Conservation (phyloP, 2,888 invertebrate species). For the Agriopis marginaria region DNA sequence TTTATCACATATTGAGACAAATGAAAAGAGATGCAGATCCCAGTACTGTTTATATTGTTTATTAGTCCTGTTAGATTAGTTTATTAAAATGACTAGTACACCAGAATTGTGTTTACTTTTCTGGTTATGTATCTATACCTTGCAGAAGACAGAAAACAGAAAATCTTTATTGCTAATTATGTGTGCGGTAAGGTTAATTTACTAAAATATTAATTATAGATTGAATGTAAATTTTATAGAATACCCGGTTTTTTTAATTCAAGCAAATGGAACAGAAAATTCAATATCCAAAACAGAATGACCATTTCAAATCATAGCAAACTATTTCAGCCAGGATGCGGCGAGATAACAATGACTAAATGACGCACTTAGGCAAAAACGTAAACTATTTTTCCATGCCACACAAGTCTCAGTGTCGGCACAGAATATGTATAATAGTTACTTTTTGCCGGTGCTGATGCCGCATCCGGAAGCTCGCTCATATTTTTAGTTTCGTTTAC, state of each 20-base stretch:
- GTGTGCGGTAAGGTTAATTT: too few relatives aligned
- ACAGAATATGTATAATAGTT: constrained; percentile 1
- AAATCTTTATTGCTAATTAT: too few relatives aligned
- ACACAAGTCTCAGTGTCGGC: neutral
- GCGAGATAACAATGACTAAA: constrained; percentile 15
- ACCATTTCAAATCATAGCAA: constrained; percentile 14
- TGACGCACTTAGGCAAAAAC: constrained; percentile 25
- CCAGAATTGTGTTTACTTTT: too few relatives aligned
- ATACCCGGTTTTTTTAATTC: neutral
- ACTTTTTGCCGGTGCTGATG: neutral
- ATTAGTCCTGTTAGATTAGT: too few relatives aligned
- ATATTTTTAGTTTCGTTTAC: constrained; percentile 51
- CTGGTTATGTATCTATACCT: too few relatives aligned
- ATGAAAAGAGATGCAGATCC: too few relatives aligned
- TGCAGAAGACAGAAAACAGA: too few relatives aligned
- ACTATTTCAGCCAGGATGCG: constrained; percentile 23
- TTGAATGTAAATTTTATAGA: neutral
- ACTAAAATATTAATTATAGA: neutral
- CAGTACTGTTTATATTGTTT: too few relatives aligned
- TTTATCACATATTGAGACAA: too few relatives aligned
- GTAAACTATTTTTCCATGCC: constrained; percentile 39
- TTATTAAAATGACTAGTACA: too few relatives aligned
- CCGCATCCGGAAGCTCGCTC: constrained; percentile 53
- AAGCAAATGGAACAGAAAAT: neutral
- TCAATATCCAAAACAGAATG: neutral